These are phyloP conservation scores for Corythucha ciliata DNA, from an alignment of 2,888 invertebrate genomes.

Conservation along the genomic window DNA sequence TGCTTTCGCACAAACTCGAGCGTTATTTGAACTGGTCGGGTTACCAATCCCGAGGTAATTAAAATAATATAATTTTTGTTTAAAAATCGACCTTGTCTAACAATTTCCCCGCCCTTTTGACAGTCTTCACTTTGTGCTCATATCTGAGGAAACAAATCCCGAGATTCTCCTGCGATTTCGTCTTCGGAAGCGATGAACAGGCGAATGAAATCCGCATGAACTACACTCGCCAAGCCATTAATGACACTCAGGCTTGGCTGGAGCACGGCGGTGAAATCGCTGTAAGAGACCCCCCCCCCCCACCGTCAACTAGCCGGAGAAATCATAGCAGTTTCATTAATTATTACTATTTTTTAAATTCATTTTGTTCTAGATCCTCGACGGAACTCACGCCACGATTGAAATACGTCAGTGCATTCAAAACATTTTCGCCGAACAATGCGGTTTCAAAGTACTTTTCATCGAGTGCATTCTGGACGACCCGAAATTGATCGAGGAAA, in stretches of 20 bases:
- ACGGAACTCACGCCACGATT: slow-evolving; percentile 83
- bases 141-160: slow-evolving; percentile 72
- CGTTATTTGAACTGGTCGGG: slow-evolving; percentile 88
- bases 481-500: slow-evolving; percentile 56
- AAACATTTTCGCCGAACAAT: slow-evolving; percentile 58
- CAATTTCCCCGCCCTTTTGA: slow-evolving; percentile 31
- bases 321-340: not conserved
- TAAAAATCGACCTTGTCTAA: no score
- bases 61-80: no score
- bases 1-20: slow-evolving; percentile 75
- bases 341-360: not conserved
- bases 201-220: slow-evolving; percentile 66
- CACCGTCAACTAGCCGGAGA: not conserved
- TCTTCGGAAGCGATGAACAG: slow-evolving; percentile 72
- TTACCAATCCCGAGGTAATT: slow-evolving; percentile 67
- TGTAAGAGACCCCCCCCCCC: slow-evolving; percentile 54
- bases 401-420: slow-evolving; percentile 68
- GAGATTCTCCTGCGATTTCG: slow-evolving; percentile 65
- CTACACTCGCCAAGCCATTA: slow-evolving; percentile 74
- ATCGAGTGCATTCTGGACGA: slow-evolving; percentile 88
- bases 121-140: slow-evolving; percentile 89
- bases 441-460: slow-evolving; percentile 79
- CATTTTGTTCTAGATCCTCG: slow-evolving; percentile 62
- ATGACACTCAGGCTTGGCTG: slow-evolving; percentile 75
- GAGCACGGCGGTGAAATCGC: slow-evolving; percentile 69